Percentiles rank a stretch among this genome's conserved stretches.
Conservation (phyloP, 2,888 invertebrate genomes). For the Argyresthia albistria region DNA sequence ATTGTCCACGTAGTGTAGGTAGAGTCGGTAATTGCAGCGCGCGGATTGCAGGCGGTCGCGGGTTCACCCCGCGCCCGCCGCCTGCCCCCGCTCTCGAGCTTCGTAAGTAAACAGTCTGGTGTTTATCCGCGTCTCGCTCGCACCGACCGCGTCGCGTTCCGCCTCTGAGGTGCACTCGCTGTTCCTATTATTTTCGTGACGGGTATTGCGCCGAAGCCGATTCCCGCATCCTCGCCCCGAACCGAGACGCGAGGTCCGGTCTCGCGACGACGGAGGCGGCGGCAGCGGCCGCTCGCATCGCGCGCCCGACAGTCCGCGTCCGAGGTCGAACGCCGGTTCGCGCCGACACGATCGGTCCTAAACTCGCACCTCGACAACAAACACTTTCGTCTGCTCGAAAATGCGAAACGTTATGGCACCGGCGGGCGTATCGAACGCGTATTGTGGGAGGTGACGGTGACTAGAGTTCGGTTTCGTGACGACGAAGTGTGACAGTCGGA, state of each 20-base stretch:
- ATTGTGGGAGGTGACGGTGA: conserved; percentile 30
- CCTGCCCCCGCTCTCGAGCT: conserved; percentile 56
- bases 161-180: conserved; percentile 71
- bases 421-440: conserved; percentile 25
- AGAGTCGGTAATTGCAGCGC: conserved; percentile 66
- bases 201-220: conserved; percentile 72
- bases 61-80: conserved; percentile 34
- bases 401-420: conserved; percentile 43
- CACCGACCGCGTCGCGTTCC: conserved; percentile 69
- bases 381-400: conserved; percentile 46
- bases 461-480: conserved; percentile 30
- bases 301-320: conserved; percentile 52
- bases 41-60: conserved; percentile 63
- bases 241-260: conserved; percentile 69
- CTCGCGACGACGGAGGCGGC: conserved; percentile 56
- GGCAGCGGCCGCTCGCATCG: conserved; percentile 66
- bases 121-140: conserved; percentile 72
- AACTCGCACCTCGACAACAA: conserved; percentile 1
- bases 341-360: conserved; percentile 43
- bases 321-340: conserved; percentile 63
- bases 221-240: conserved; percentile 70
- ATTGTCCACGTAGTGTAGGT: conserved; percentile 21
- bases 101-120: conserved; percentile 72
- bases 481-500: conserved; percentile 48
- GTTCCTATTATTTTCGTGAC: conserved; percentile 73